Percentiles rank a stretch among this genome's conserved stretches.
phyloP scores from a whole-genome alignment of 2,888 invertebrate species.

The Apodemia zela region DNA sequence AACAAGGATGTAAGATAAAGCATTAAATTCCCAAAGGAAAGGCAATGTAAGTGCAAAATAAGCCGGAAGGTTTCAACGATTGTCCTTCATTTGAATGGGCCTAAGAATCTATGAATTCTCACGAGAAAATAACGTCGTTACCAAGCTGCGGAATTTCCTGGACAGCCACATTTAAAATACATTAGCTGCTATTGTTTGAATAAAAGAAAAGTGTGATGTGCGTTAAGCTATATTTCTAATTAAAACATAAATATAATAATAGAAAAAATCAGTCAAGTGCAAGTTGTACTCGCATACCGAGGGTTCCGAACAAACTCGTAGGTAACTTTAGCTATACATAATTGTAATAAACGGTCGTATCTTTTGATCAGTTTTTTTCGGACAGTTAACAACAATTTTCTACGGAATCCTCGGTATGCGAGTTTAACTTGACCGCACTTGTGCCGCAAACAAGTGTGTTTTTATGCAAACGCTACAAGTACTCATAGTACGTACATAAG shows the following conservation, averaged over 20 bases:
- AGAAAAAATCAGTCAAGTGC: too few relatives aligned
- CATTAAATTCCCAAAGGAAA: slow-evolving; percentile 15
- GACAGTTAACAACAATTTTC: too few relatives aligned
- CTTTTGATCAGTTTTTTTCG: too few relatives aligned
- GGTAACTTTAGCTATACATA: too few relatives aligned
- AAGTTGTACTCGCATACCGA: too few relatives aligned
- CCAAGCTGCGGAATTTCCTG: slow-evolving; percentile 8
- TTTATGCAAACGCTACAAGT: too few relatives aligned
- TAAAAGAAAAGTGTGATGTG: neutral
- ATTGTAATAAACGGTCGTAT: too few relatives aligned
- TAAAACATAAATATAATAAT: neutral
- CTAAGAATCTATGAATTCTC: slow-evolving; percentile 19
- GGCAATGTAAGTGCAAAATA: slow-evolving; percentile 11
- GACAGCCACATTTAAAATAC: slow-evolving; percentile 9
- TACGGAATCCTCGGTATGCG: too few relatives aligned
- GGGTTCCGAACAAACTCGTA: too few relatives aligned
- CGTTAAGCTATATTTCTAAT: neutral
- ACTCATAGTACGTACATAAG: too few relatives aligned
- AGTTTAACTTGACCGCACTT: too few relatives aligned
- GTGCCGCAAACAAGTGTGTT: too few relatives aligned
- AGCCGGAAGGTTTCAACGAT: slow-evolving; percentile 22
- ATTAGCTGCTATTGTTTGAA: slow-evolving; percentile 9
- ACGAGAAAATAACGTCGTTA: slow-evolving; percentile 18
- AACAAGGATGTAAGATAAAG: slow-evolving; percentile 10
- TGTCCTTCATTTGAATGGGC: slow-evolving; percentile 21